A percentile compares a stretch with the other conserved stretches of the same genome.
phyloP scores from a whole-genome alignment of 2,888 invertebrate species.

The Lissocephala sabroskyi region DNA sequence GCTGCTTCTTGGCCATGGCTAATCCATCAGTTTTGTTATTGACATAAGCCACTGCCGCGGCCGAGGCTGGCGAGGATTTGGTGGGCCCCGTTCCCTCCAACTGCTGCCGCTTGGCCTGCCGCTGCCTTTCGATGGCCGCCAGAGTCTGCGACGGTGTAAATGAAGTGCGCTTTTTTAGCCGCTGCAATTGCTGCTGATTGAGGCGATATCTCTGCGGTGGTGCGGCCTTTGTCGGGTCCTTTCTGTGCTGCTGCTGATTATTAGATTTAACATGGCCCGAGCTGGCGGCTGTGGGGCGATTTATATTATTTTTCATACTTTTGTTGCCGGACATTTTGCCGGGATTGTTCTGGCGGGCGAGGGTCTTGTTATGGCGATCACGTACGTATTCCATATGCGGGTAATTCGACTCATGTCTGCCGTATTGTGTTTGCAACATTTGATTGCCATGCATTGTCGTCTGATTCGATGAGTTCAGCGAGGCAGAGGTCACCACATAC shows the following conservation, averaged over 20 bases:
- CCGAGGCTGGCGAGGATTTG: constrained; percentile 3
- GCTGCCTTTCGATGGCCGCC: constrained; percentile 63
- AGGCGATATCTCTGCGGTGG: constrained; percentile 34
- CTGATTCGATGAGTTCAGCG: constrained; percentile 73
- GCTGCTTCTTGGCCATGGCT: constrained; percentile 27
- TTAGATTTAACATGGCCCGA: constrained; percentile 49
- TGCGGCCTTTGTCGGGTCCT: constrained; percentile 37
- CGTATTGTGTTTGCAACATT: constrained; percentile 70
- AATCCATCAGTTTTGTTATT: constrained; percentile 69
- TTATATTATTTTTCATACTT: constrained; percentile 45
- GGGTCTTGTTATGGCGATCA: constrained; percentile 60
- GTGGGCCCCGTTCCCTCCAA: constrained; percentile 1
- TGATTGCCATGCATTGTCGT: constrained; percentile 73
- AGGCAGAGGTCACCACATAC: constrained; percentile 75
- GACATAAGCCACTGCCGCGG: constrained; percentile 36
- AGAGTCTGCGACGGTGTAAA: constrained; percentile 70
- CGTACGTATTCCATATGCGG: constrained; percentile 72
- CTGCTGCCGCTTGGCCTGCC: constrained; percentile 42
- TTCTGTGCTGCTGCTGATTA: constrained; percentile 42
- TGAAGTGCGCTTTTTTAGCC: constrained; percentile 68
- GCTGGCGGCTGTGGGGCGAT: constrained; percentile 16
- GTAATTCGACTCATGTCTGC: constrained; percentile 72
- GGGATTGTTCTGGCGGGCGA: constrained; percentile 35
- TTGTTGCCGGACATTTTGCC: constrained; percentile 35
- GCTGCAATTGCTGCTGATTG: constrained; percentile 63